Evolutionary conservation across 2,113 vertebrate genomes (phyloP).

Genomic region (Colinus virginianus): DNA sequence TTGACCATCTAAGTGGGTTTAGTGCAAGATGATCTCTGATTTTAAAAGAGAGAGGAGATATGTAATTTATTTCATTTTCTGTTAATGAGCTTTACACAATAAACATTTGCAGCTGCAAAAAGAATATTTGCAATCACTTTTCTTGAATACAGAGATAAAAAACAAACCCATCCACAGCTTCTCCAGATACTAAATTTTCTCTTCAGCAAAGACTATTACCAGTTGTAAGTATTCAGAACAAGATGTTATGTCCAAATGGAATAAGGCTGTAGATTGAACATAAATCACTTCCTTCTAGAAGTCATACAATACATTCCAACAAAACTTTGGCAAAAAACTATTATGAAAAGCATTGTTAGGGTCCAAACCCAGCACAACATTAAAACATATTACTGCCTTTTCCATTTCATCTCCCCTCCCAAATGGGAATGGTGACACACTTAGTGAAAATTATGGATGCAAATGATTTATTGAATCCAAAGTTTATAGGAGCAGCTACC

Average conservation of each 20-base stretch:
- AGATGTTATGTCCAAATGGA: background rate
- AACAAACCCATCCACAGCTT: background rate
- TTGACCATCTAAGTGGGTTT: background rate
- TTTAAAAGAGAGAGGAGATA: background rate
- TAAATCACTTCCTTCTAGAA: background rate
- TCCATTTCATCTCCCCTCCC: background rate
- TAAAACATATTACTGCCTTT: background rate
- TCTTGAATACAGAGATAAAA: background rate
- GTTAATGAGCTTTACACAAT: background rate
- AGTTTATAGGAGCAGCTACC: background rate
- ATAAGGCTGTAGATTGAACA: background rate
- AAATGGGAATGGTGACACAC: background rate
- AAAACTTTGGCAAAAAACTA: background rate
- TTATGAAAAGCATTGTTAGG: background rate
- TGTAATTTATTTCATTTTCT: background rate
- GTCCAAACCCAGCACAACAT: background rate
- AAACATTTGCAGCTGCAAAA: background rate
- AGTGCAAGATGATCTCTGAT: background rate
- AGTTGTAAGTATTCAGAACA: background rate
- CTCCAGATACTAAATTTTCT: background rate
- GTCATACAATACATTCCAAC: background rate
- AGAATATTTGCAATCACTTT: background rate
- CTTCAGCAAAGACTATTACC: background rate
- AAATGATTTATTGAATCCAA: background rate
- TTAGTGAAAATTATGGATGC: background rate